Evolutionary conservation across 2,888 invertebrate genomes (phyloP).

Genomic region (Metallyticus violacea): DNA sequence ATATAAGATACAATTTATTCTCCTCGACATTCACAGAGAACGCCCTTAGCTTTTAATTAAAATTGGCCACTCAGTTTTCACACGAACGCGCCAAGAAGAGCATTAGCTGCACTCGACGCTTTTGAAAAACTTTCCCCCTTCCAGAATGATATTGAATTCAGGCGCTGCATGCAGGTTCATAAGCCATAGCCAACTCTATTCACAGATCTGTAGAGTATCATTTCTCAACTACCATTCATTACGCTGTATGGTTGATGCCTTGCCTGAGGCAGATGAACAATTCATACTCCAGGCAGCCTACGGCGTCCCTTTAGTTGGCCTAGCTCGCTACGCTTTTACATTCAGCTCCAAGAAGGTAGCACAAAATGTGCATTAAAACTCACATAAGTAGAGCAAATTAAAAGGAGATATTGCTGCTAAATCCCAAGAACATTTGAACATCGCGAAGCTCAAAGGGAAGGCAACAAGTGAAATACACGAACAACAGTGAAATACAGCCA

Average conservation of each 20-base stretch:
- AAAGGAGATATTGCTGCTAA: not conserved
- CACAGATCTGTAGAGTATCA: not conserved
- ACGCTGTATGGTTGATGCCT: not conserved
- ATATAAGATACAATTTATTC: not conserved
- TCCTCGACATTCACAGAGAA: not conserved
- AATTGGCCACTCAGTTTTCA: not conserved
- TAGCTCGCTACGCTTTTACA: not conserved
- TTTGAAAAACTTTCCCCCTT: not conserved
- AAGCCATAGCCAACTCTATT: not conserved
- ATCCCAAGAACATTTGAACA: not conserved
- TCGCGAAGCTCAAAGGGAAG: not conserved
- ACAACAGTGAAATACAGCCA: too few species aligned
- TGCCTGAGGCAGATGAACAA: not conserved
- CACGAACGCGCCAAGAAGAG: not conserved
- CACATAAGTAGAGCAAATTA: not conserved
- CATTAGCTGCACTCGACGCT: not conserved
- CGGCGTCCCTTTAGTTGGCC: not conserved
- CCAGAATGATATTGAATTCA: not conserved
- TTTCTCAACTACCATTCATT: not conserved
- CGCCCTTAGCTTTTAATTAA: not conserved
- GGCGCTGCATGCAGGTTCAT: not conserved
- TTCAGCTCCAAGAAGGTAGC: not conserved
- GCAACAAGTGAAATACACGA: too few species aligned
- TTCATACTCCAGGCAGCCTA: not conserved
- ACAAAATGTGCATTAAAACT: not conserved